Percentiles rank a stretch among this genome's conserved stretches.
phyloP scores from a whole-genome alignment of 1,140 invertebrate species.

The Drosophila baimaii region DNA sequence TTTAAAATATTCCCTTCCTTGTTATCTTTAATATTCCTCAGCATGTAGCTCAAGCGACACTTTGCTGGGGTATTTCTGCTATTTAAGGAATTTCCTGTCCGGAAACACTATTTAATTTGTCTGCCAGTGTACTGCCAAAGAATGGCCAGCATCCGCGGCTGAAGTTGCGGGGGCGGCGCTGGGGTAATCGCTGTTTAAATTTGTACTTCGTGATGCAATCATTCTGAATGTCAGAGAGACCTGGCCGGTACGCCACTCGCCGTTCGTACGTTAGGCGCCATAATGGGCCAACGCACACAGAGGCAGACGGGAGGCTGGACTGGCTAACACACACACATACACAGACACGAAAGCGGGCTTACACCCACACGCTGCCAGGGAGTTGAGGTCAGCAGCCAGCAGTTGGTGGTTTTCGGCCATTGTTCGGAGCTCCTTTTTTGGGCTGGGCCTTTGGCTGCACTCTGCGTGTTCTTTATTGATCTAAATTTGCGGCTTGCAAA shows the following conservation, averaged over 20 bases:
- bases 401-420: constrained; percentile 46
- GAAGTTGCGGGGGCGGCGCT: constrained; percentile 22
- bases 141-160: constrained; percentile 56
- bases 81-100: not conserved
- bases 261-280: constrained; percentile 73
- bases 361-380: constrained; percentile 21
- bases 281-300: constrained; percentile 66
- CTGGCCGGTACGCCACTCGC: constrained; percentile 27
- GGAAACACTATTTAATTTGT: not conserved
- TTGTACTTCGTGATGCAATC: constrained; percentile 83
- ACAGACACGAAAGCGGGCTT: constrained; percentile 2
- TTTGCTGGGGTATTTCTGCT: not conserved
- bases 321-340: constrained; percentile 39
- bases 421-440: constrained; percentile 56
- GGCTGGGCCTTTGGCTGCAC: constrained; percentile 38
- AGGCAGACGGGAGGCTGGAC: not conserved
- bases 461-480: constrained; percentile 71
- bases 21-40: not conserved
- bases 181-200: constrained; percentile 78
- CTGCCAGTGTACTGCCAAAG: constrained; percentile 29
- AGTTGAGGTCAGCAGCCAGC: constrained; percentile 64
- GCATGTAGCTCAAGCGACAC: not conserved
- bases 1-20: not conserved
- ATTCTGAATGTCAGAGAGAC: constrained; percentile 68
- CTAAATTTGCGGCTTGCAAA: constrained; percentile 72